These are phyloP conservation scores for Amblyopsis rosae DNA, from an alignment of 2,113 vertebrate genomes.

Conservation along the genomic window DNA sequence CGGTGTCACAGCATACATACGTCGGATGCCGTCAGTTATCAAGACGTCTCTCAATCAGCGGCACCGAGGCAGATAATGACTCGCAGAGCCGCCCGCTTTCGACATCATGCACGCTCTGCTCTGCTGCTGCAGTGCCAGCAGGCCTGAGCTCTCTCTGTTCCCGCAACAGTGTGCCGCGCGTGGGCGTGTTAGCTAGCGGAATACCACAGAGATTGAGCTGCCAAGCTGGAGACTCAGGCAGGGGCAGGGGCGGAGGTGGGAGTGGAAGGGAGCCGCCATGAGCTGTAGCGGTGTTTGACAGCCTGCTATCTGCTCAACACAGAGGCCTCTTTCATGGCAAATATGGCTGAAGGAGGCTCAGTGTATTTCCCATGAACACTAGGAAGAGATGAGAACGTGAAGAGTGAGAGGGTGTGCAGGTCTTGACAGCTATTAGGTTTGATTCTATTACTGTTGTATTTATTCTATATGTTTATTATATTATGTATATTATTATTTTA, in stretches of 20 bases:
- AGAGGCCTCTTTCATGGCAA: slow-evolving; percentile 55
- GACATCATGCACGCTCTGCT: slow-evolving; percentile 57
- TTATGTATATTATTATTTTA: too few relatives aligned
- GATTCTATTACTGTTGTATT: too few relatives aligned
- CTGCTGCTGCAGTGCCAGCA: slow-evolving; percentile 45
- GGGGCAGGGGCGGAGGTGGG: slow-evolving; percentile 16
- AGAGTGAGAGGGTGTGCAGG: too few relatives aligned
- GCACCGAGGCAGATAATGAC: slow-evolving; percentile 26
- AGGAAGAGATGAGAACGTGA: too few relatives aligned
- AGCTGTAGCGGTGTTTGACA: slow-evolving; percentile 48
- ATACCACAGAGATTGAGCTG: slow-evolving; percentile 58
- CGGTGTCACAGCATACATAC: neutral
- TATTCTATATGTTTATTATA: too few relatives aligned
- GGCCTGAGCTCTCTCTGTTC: slow-evolving; percentile 52
- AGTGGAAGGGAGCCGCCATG: slow-evolving; percentile 34
- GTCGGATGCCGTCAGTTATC: slow-evolving; percentile 14
- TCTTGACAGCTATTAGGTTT: too few relatives aligned
- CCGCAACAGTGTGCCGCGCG: slow-evolving; percentile 56
- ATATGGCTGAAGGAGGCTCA: slow-evolving; percentile 42
- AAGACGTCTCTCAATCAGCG: slow-evolving; percentile 3
- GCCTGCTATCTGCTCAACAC: slow-evolving; percentile 38
- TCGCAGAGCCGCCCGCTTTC: slow-evolving; percentile 35
- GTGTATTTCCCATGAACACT: slow-evolving; percentile 27
- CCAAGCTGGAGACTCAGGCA: slow-evolving; percentile 48
- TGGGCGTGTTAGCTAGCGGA: slow-evolving; percentile 65